Evolutionary conservation across 2,888 invertebrate species (phyloP).

Genomic region (Patella pellucida): DNA sequence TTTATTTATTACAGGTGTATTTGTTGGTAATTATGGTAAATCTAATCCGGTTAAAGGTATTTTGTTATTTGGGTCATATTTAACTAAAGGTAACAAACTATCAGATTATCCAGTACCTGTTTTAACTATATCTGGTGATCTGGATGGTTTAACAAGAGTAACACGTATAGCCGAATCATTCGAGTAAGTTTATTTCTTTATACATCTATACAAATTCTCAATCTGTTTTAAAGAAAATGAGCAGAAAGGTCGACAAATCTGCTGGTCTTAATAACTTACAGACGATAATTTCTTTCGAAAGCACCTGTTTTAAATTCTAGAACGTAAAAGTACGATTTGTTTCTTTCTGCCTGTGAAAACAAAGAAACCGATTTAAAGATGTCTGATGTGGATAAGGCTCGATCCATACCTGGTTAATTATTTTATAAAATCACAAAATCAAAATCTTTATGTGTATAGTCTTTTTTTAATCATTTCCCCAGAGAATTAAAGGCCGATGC

Average conservation of each 20-base stretch:
- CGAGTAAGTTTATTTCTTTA: conserved; percentile 36
- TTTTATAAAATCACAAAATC: too few species aligned
- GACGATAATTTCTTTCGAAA: not conserved
- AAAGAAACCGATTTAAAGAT: too few species aligned
- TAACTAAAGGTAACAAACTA: conserved; percentile 39
- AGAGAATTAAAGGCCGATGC: conserved; percentile 36
- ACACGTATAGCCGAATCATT: conserved; percentile 52
- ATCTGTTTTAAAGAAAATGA: not conserved
- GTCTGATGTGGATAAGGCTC: too few species aligned
- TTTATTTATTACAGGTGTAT: conserved; percentile 38
- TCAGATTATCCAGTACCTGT: conserved; percentile 52
- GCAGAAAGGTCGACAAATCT: too few species aligned
- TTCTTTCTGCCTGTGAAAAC: too few species aligned
- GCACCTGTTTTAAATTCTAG: too few species aligned
- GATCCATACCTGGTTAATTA: too few species aligned
- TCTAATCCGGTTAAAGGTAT: conserved; percentile 43
- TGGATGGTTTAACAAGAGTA: conserved; percentile 56
- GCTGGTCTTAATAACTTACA: too few species aligned
- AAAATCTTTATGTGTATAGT: not conserved
- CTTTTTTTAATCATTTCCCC: not conserved
- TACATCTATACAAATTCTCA: not conserved
- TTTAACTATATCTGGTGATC: conserved; percentile 55
- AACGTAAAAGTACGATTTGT: too few species aligned
- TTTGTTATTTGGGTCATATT: conserved; percentile 51
- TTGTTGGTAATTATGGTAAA: conserved; percentile 42